Evolutionary conservation across 2,888 invertebrate species (phyloP), one percentile per base, ranked within the genome.

Genomic region (Macrostomum cliftonense): DNA sequence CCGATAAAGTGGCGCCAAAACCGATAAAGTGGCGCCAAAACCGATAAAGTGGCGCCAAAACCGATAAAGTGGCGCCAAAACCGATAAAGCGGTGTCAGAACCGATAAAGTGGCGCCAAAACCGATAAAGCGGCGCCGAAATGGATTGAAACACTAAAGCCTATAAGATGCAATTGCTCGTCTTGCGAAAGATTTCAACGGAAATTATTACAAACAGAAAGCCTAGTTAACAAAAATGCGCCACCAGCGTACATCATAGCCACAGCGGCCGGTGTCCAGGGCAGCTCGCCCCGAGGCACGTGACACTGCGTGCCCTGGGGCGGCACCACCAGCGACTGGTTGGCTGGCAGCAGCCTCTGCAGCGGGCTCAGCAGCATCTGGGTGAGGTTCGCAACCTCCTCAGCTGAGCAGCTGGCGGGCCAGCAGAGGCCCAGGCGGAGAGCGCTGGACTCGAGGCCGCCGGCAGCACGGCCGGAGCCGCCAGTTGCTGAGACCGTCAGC

Each of bases 401-500:
- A 12, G 47, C 44, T 12, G 50, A 51, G 42, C 62, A 62, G 7
- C 57, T 46, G 17, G 55, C 54, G 0, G 62, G 62, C 7, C 61
- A 50, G 52, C 62, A 62, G 43, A 60, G 45, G 0, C 62, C 62
- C 56, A 57, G 53, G 16, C 57, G 55, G 14, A 61, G 37, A 1
- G 50, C 28, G 28, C 28, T 28, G 28, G 28, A 28, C 28, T 28
- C 54, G 2, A 58, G 52, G 19, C 58, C 50, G 47, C 59, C 60
- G 50, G 58, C 59, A n/a, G 52, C 47, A 1, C 56, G 56, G 2
- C 49, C 50, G 46, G 54, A 56, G 9, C 45, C 42, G 14, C 47
- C 36, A 12, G 52, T 44, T 11, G 40, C 42, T 4, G 28, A 12
- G 4, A 46, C 45, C 2, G 39, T 39, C 7, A 46, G 28, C 28